Evolutionary conservation across 2,113 vertebrate species (phyloP), one percentile per base, ranked within the genome.

Genomic region (Salvator merianae): DNA sequence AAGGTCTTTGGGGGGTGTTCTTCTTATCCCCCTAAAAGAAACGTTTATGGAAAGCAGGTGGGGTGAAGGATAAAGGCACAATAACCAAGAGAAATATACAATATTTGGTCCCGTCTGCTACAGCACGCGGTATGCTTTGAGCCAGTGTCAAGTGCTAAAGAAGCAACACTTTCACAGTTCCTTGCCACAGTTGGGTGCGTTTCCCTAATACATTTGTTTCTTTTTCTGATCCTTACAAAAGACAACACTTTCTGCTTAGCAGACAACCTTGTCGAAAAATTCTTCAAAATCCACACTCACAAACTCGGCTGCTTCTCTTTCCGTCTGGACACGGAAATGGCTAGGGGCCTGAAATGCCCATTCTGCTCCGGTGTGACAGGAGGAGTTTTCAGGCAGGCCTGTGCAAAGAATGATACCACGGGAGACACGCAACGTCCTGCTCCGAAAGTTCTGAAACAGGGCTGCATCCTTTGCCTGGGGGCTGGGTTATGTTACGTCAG

Each of bases 171-270:
- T n/a, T 30, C 43, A 77, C 55, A 63, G n/a, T 24, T 20, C n/a
- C 26, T 26, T 36, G n/a, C 2, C n/a, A 10, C 16, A 14, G 4
- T 1, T 59, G 59, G 74, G 85, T 50, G 69, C 79, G 84, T 84
- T 87, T 76, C 87, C 89, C 4, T 43, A 38, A 8, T 88, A 89
- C 69, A 34, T 81, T 1, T 9, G 1, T 32, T 80, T 76, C 12
- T 68, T 4, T 40, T 82, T 59, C 81, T 77, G 83, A 73, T 85
- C 77, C 1, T 86, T 43, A 6, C 2, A 1, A 72, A 83, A 78
- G 72, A 80, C 3, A 62, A 88, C 84, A 65, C 77, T 65, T 72
- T 66, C 87, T 73, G 79, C 34, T 26, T 38, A 83, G 81, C 91
- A 78, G 88, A 78, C 1, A 0, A 72, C 0, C 76, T 43, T 80